These are phyloP conservation scores for Anseranas semipalmata DNA, from an alignment of 2,113 vertebrate genomes.

Conservation along the genomic window DNA sequence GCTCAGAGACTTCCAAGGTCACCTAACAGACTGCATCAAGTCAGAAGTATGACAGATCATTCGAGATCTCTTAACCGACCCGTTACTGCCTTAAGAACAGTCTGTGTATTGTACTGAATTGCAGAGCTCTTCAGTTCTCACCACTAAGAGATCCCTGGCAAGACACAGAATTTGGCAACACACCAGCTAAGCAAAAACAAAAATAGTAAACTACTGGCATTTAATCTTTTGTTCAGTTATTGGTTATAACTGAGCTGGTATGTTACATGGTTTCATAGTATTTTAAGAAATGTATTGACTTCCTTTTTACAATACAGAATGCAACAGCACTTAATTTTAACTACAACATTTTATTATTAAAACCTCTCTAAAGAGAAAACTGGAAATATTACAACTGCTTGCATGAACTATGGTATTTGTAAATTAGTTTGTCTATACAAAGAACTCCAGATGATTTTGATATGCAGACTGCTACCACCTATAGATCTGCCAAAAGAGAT, in stretches of 20 bases:
- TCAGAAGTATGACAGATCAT: background rate
- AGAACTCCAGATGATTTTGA: constrained; percentile 2
- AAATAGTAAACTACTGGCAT: background rate
- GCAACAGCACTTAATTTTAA: background rate
- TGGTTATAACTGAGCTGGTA: background rate
- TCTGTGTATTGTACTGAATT: background rate
- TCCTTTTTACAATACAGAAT: background rate
- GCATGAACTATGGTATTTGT: background rate
- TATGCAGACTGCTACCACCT: background rate
- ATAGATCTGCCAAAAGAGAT: background rate
- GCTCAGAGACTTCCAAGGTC: background rate
- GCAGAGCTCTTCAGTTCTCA: background rate
- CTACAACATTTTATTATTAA: background rate
- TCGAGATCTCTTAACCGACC: background rate
- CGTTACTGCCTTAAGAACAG: background rate
- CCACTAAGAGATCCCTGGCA: background rate
- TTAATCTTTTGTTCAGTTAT: background rate
- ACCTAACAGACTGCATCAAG: background rate
- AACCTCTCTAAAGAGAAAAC: background rate
- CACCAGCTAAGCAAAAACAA: background rate
- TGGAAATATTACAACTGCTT: background rate
- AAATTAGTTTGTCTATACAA: background rate
- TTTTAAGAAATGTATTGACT: background rate
- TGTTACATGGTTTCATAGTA: background rate
- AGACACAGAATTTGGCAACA: background rate